Base-by-base conservation (phyloP, 2,113 vertebrate species). In the Gadus chalcogrammus region DNA sequence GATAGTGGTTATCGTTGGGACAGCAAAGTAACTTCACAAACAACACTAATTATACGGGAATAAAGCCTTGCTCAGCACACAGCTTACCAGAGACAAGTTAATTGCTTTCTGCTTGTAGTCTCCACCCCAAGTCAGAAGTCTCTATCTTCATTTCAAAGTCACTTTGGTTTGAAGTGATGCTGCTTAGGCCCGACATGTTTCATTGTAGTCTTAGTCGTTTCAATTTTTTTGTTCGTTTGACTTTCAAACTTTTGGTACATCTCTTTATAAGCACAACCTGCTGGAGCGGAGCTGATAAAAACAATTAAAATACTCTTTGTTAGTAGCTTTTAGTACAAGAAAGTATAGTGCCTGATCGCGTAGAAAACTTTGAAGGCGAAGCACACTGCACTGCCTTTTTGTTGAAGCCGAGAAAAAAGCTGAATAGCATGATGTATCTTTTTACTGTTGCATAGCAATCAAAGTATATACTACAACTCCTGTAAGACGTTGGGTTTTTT, bases 1-100 rank as follows among this genome's bases (percentile, higher is more conserved):
- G 76, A 56, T 62, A 64, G 69, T 70, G 80, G 81, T 88, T 89
- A 90, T 91, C 88, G 87, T 78, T 38, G 65, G 56, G 38, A 81
- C 82, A 83, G 84, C 84, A 84, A 76, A 61, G 78, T 73, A 85
- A 82, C 87, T 90, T 91, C 85, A 91, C 87, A 92, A 89, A 91
- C 90, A 85, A 78, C 67, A 71, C 88, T 92, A 92, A 93, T 93
- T 92, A 92, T 85, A 91, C 73, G 28, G 72, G 87, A 83, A 92
- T 91, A 87, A 90, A 90, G 88, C 82, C 89, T 76, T 89, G 87
- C 88, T 91, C 89, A 90, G 91, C 88, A 85, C 78, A 77, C 75
- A 70, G 89, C 89, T 91, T 92, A 90, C 48, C 79, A 87, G 89
- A 85, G 87, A 81, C 83, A 72, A 86, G 88, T 87, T 92, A 92